These are phyloP conservation scores for Proisotoma minuta DNA, from an alignment of 2,888 invertebrate species.

Conservation along the genomic window DNA sequence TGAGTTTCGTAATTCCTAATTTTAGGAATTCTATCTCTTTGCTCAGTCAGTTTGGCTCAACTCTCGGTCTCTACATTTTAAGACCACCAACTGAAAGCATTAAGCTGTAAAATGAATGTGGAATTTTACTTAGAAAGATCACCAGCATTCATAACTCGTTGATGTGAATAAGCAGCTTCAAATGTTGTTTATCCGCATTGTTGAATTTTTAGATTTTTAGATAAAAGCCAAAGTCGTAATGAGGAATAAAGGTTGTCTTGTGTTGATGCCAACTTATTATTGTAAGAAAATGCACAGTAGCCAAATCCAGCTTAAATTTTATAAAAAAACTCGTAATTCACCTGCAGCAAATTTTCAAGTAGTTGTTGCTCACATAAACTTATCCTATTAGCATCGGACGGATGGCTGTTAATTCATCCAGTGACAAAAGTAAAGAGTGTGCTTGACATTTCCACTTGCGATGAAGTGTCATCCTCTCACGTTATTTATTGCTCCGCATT, in stretches of 20 bases:
- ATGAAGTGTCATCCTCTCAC: conserved; percentile 24
- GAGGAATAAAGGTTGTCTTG: background rate
- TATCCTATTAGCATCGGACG: background rate
- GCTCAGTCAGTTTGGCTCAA: too few relatives aligned
- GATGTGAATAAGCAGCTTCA: too few relatives aligned
- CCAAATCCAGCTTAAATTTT: background rate
- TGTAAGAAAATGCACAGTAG: background rate
- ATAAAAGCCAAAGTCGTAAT: too few relatives aligned
- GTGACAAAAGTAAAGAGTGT: conserved; percentile 1
- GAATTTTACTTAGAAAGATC: too few relatives aligned
- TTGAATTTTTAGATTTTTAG: too few relatives aligned
- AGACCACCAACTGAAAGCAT: too few relatives aligned
- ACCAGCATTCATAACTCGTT: too few relatives aligned
- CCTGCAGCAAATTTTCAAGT: background rate
- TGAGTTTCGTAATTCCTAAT: conserved; percentile 24
- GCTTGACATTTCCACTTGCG: conserved; percentile 7
- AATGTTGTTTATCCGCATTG: too few relatives aligned
- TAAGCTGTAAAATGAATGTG: too few relatives aligned
- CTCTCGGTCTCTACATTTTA: too few relatives aligned
- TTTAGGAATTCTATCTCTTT: conserved; percentile 27
- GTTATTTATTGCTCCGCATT: conserved; percentile 13
- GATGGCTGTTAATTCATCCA: background rate
- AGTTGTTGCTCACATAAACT: background rate
- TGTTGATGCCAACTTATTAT: conserved; percentile 1
- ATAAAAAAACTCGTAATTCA: background rate